Evolutionary conservation across 30 jellyfish, hydroid and myxozoan species (phyloP).

Genomic region (Aurelia aurita): DNA sequence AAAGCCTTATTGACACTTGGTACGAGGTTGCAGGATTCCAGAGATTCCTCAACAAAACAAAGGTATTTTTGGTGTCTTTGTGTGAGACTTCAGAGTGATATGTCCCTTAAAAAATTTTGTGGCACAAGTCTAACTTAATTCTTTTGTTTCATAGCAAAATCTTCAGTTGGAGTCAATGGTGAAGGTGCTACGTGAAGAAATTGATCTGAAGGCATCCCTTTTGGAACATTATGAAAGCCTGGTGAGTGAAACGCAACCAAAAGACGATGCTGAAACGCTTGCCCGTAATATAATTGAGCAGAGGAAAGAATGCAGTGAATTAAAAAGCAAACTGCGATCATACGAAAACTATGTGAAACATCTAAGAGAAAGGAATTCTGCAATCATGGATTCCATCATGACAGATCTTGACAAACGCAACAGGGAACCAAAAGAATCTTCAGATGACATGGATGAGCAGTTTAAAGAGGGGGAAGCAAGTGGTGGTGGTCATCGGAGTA

Average conservation of each 20-base stretch:
- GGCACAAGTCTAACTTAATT: too few species aligned
- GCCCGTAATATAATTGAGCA: slow-evolving; percentile 26
- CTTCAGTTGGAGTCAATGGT: slow-evolving; percentile 10
- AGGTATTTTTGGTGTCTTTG: too few species aligned
- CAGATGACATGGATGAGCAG: slow-evolving; percentile 15
- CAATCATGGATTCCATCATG: slow-evolving; percentile 49
- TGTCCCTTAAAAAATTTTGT: too few species aligned
- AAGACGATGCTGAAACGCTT: slow-evolving; percentile 12
- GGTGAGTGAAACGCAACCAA: slow-evolving; percentile 16
- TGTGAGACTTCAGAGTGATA: too few species aligned
- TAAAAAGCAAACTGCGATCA: slow-evolving; percentile 30
- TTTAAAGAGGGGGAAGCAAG: too few species aligned
- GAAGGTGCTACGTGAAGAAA: slow-evolving; percentile 36
- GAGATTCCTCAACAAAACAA: too few species aligned
- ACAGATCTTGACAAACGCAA: slow-evolving; percentile 29
- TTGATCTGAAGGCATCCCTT: slow-evolving; percentile 39
- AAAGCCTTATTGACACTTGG: too few species aligned
- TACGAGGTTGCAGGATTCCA: too few species aligned
- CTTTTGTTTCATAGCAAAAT: slow-evolving; percentile 18
- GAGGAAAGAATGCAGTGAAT: slow-evolving; percentile 33
- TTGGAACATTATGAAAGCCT: slow-evolving; percentile 43
- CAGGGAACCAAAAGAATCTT: slow-evolving; percentile 47
- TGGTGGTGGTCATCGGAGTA: slow-evolving; percentile 1
- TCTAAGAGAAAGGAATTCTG: slow-evolving; percentile 42
- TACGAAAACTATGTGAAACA: slow-evolving; percentile 55